Conservation (phyloP, 1,140 invertebrate genomes). For the Magallana gigas region DNA sequence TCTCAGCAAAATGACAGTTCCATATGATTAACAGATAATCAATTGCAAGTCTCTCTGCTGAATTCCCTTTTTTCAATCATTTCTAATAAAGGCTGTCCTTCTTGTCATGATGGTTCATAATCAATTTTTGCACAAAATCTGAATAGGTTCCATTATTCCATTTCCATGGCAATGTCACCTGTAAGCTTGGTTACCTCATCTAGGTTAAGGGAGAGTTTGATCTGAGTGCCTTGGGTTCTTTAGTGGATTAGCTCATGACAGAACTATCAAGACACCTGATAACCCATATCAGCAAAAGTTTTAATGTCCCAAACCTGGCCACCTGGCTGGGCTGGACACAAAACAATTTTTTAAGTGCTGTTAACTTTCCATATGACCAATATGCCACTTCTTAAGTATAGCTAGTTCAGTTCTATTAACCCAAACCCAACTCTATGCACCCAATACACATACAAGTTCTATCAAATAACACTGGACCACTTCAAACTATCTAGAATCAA, state of each 20-base stretch:
- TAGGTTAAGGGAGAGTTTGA: slow-evolving; percentile 17
- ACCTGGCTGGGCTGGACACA: slow-evolving; percentile 24
- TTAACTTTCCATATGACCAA: neutral
- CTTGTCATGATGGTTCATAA: neutral
- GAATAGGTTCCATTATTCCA: neutral
- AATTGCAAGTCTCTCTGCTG: slow-evolving; percentile 1
- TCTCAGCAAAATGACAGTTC: neutral
- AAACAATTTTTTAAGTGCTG: slow-evolving; percentile 10
- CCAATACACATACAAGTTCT: neutral
- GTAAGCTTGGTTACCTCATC: slow-evolving; percentile 12
- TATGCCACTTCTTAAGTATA: neutral
- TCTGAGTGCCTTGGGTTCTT: neutral
- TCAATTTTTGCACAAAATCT: slow-evolving; percentile 1
- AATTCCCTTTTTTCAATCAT: slow-evolving; percentile 19
- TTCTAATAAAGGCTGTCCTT: neutral
- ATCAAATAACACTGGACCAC: neutral
- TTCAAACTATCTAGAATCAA: neutral
- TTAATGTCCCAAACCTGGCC: slow-evolving; percentile 20
- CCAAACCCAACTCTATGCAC: neutral
- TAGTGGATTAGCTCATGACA: slow-evolving; percentile 24
- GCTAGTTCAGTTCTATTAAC: neutral
- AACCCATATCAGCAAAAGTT: slow-evolving; percentile 29
- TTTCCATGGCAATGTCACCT: slow-evolving; percentile 19
- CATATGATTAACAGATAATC: neutral
- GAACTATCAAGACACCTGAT: slow-evolving; percentile 32